Evolutionary conservation across 1,140 invertebrate genomes (phyloP).

Genomic region (Anadara kagoshimensis): DNA sequence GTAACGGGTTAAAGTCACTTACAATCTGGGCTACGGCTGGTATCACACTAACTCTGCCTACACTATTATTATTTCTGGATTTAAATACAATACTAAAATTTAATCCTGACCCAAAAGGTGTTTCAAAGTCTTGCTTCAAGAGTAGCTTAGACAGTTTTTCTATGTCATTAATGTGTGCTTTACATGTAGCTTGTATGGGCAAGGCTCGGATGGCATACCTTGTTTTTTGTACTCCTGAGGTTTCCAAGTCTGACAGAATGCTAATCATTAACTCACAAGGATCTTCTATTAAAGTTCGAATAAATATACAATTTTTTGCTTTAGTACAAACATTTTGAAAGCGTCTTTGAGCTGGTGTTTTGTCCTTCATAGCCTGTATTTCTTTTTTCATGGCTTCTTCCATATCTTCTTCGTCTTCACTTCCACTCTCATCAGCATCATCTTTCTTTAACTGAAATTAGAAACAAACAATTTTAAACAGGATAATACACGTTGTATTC

Average conservation of each 20-base stretch:
- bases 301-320: slow-evolving; percentile 89
- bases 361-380: slow-evolving; percentile 74
- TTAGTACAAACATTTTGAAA: slow-evolving; percentile 82
- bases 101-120: slow-evolving; percentile 77
- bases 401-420: slow-evolving; percentile 51
- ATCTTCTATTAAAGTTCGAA: slow-evolving; percentile 83
- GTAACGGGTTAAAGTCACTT: slow-evolving; percentile 51
- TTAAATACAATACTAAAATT: slow-evolving; percentile 88
- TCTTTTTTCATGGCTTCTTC: slow-evolving; percentile 70
- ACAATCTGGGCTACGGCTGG: slow-evolving; percentile 54
- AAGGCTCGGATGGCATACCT: slow-evolving; percentile 85
- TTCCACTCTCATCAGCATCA: slow-evolving; percentile 31
- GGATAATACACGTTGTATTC: too few relatives aligned
- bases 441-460: background rate
- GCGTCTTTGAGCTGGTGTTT: slow-evolving; percentile 54
- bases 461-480: too few relatives aligned
- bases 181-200: slow-evolving; percentile 87
- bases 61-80: slow-evolving; percentile 83
- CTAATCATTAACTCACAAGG: slow-evolving; percentile 81
- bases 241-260: slow-evolving; percentile 84
- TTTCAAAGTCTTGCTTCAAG: slow-evolving; percentile 83
- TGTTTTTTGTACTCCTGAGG: slow-evolving; percentile 89
- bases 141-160: slow-evolving; percentile 79
- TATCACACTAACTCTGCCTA: slow-evolving; percentile 79
- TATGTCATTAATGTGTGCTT: slow-evolving; percentile 85